phyloP scores from a whole-genome alignment of 2,797 vertebrate genomes.

The Enteromius unitaeniatus region DNA sequence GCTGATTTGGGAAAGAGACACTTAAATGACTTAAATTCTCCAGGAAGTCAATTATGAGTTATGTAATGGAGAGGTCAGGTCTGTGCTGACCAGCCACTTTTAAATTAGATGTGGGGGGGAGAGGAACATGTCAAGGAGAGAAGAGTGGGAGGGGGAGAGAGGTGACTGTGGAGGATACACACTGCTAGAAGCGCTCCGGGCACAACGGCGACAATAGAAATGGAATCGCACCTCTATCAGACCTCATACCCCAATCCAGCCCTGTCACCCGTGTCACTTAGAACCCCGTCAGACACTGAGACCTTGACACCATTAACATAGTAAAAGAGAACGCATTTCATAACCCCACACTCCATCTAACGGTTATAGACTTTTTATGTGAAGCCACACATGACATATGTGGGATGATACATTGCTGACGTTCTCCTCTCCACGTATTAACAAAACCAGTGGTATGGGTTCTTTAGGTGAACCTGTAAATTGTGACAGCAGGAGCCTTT shows the following conservation, averaged over 20 bases:
- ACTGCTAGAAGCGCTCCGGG: neutral
- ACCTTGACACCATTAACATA: slow-evolving; percentile 24
- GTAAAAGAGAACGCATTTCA: slow-evolving; percentile 25
- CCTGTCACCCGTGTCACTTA: slow-evolving; percentile 2
- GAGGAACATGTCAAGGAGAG: slow-evolving; percentile 44
- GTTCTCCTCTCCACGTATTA: neutral
- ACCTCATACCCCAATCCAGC: slow-evolving; percentile 17
- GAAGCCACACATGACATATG: slow-evolving; percentile 6
- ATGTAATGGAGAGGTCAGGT: slow-evolving; percentile 37
- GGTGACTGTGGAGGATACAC: slow-evolving; percentile 31
- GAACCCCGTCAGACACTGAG: neutral
- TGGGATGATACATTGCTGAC: neutral
- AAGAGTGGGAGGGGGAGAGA: slow-evolving; percentile 32
- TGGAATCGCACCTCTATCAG: slow-evolving; percentile 32
- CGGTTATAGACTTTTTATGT: slow-evolving; percentile 32
- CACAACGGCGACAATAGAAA: slow-evolving; percentile 4
- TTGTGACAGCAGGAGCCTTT: slow-evolving; percentile 54
- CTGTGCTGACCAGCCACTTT: slow-evolving; percentile 59
- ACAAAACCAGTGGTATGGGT: slow-evolving; percentile 17
- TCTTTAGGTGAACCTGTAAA: slow-evolving; percentile 55
- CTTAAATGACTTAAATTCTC: slow-evolving; percentile 12
- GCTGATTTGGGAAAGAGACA: slow-evolving; percentile 30
- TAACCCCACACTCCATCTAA: neutral
- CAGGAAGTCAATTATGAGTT: slow-evolving; percentile 42
- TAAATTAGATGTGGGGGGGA: slow-evolving; percentile 49